These are phyloP conservation scores for Melanaphis sacchari DNA, from an alignment of 1,140 invertebrate species.

Conservation along the genomic window DNA sequence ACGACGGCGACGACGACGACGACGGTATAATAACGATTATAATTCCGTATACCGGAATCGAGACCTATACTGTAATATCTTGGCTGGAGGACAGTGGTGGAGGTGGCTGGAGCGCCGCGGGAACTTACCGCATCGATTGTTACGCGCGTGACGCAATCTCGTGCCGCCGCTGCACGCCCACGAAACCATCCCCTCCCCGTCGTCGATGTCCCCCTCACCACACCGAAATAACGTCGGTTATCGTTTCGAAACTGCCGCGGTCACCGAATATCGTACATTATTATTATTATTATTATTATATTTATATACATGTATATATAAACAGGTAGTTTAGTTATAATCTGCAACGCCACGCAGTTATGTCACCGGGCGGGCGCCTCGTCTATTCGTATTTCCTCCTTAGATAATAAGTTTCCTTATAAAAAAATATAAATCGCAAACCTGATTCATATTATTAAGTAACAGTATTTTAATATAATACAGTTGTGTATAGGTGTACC, in stretches of 20 bases:
- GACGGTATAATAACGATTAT: not conserved
- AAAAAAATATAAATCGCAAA: not conserved
- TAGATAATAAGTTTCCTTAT: not conserved
- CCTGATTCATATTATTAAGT: not conserved
- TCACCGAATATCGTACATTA: not conserved
- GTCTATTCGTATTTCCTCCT: not conserved
- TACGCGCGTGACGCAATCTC: not conserved
- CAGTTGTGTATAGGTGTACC: not conserved
- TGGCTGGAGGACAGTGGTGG: not conserved
- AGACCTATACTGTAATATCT: not conserved
- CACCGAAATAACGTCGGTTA: not conserved
- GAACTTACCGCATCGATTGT: constrained; percentile 36
- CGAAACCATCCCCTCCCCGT: constrained; percentile 9
- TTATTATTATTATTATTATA: not conserved
- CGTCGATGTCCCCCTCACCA: not conserved
- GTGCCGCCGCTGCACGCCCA: not conserved
- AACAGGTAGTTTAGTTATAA: not conserved
- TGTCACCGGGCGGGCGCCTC: not conserved
- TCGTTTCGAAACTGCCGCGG: not conserved
- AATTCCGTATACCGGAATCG: constrained; percentile 42
- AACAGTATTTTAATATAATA: not conserved
- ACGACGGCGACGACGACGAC: not conserved
- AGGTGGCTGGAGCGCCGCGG: not conserved
- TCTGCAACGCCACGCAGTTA: constrained; percentile 25
- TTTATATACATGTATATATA: not conserved